Evolutionary conservation across 2,797 vertebrate genomes (phyloP).

Genomic region (Acropternis orthonyx): DNA sequence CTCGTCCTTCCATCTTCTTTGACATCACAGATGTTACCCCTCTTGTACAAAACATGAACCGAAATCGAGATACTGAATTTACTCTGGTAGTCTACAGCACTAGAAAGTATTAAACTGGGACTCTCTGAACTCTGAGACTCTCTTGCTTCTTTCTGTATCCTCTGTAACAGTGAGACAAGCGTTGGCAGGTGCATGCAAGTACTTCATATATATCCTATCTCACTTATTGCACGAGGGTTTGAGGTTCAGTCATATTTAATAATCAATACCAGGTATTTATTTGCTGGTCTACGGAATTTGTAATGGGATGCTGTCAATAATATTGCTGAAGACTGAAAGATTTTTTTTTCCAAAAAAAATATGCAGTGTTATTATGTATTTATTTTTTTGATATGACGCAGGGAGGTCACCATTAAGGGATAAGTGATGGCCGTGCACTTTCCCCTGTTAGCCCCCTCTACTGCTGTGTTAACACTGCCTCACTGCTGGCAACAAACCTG

Average conservation of each 20-base stretch:
- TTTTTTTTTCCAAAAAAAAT: not conserved
- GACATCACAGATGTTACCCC: not conserved
- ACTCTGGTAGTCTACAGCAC: not conserved
- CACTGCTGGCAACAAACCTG: not conserved
- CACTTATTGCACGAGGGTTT: not conserved
- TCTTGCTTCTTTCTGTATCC: not conserved
- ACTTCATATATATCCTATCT: not conserved
- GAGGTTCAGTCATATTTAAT: not conserved
- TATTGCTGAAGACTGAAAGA: not conserved
- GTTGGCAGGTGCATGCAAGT: not conserved
- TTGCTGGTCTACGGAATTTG: not conserved
- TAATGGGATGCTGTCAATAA: not conserved
- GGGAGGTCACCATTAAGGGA: fast-evolving
- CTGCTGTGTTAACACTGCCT: not conserved
- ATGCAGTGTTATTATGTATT: not conserved
- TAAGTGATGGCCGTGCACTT: not conserved
- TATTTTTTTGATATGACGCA: not conserved
- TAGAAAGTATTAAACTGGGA: not conserved
- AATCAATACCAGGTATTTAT: not conserved
- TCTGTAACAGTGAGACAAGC: not conserved
- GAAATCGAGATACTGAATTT: not conserved
- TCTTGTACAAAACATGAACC: not conserved
- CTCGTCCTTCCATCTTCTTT: not conserved
- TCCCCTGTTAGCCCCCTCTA: not conserved
- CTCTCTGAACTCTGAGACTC: not conserved